phyloP scores from a whole-genome alignment of 2,797 vertebrate species.

The Sphenodon punctatus region DNA sequence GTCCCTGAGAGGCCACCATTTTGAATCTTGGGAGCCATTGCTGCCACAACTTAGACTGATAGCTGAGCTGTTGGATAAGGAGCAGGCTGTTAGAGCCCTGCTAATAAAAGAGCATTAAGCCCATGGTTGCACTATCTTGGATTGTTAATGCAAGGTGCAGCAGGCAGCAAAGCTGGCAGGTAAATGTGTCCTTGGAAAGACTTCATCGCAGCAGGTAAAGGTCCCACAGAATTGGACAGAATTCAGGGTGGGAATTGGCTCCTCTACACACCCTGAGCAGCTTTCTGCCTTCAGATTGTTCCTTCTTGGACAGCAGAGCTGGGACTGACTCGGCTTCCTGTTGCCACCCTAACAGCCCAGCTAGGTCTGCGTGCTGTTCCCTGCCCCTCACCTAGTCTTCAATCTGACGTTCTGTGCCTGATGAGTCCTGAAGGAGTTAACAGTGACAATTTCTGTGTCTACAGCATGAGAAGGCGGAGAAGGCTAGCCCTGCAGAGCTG shows the following conservation, averaged over 20 bases:
- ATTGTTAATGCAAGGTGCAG: background rate
- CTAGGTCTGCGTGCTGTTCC: too few species aligned
- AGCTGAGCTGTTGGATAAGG: background rate
- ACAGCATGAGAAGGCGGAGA: constrained; percentile 46
- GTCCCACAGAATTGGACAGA: background rate
- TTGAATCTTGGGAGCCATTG: too few species aligned
- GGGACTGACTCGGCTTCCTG: too few species aligned
- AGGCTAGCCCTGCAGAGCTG: fast-evolving
- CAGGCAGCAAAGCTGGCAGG: background rate
- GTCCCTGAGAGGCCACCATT: too few species aligned
- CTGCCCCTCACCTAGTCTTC: too few species aligned
- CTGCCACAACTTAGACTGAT: background rate
- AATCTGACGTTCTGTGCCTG: too few species aligned
- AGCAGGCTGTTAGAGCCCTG: background rate
- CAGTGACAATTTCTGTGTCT: background rate
- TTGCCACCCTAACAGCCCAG: fast-evolving
- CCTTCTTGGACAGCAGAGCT: background rate
- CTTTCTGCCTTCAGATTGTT: background rate
- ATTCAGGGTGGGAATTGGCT: background rate
- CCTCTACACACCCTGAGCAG: background rate
- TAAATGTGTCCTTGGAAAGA: background rate
- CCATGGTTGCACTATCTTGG: background rate
- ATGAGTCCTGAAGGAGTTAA: background rate
- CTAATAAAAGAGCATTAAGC: background rate
- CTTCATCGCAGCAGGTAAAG: background rate